A percentile compares a stretch with the other conserved stretches of the same genome.
These are phyloP conservation scores for Platysternon megacephalum DNA, from an alignment of 2,113 vertebrate species.

Conservation along the genomic window DNA sequence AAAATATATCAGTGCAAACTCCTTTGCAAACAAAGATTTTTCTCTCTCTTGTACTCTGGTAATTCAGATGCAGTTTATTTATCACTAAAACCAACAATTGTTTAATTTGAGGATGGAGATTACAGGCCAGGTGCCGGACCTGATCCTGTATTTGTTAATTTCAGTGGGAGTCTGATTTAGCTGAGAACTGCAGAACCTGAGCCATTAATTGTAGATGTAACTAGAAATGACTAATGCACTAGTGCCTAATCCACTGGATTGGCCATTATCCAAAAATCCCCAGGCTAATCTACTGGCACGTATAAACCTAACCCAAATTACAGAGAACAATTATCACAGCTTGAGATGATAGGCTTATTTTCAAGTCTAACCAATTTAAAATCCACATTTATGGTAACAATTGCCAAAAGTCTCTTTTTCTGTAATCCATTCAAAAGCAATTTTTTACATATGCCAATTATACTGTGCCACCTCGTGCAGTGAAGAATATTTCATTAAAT, in stretches of 20 bases:
- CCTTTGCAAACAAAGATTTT: neutral
- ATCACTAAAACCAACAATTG: accelerated
- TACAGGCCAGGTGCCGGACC: neutral
- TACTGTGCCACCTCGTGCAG: neutral
- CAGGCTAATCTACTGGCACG: accelerated
- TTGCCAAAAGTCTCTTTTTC: neutral
- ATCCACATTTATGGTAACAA: neutral
- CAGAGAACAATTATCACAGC: neutral
- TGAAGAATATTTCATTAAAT: neutral
- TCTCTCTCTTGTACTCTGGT: accelerated
- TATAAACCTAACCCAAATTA: neutral
- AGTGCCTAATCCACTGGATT: neutral
- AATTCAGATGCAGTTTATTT: accelerated
- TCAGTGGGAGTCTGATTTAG: neutral
- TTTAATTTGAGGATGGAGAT: neutral
- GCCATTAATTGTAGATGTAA: accelerated
- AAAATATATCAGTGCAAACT: neutral
- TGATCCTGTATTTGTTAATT: neutral
- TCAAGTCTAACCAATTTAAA: neutral
- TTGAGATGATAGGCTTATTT: neutral
- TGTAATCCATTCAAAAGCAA: neutral
- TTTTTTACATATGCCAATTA: neutral
- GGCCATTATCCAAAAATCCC: accelerated
- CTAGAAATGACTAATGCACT: neutral
- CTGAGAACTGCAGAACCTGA: neutral